phyloP scores from a whole-genome alignment of 2,113 vertebrate genomes.

The Eclectus roratus region DNA sequence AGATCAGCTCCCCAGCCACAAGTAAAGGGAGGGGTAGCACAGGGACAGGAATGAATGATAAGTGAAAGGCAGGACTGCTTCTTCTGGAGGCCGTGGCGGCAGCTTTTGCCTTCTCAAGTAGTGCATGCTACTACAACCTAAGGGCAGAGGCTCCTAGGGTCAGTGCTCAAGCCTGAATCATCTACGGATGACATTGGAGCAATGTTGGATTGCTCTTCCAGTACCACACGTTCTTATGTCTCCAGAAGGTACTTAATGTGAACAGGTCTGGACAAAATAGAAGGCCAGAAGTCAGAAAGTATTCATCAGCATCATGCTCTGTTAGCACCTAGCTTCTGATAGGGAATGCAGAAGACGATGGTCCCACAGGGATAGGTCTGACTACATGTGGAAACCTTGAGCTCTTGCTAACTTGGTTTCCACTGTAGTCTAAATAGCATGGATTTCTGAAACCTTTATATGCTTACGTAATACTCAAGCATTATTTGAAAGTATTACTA shows the following conservation, averaged over 20 bases:
- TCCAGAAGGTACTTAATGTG: neutral
- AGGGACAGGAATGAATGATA: constrained; percentile 11
- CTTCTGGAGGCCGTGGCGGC: neutral
- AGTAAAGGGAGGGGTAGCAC: constrained; percentile 18
- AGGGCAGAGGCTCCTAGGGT: neutral
- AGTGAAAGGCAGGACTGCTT: neutral
- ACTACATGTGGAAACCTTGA: neutral
- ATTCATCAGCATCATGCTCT: fast-evolving
- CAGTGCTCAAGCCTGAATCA: neutral
- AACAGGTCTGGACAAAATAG: neutral
- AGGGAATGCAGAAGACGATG: neutral
- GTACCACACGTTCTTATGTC: no score
- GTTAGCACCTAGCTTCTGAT: neutral
- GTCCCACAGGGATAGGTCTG: neutral
- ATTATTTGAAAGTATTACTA: neutral
- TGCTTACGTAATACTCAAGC: neutral
- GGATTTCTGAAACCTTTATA: neutral
- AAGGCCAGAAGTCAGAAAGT: neutral
- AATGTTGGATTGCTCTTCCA: neutral
- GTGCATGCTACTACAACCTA: neutral
- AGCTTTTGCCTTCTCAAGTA: neutral
- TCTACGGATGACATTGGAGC: neutral
- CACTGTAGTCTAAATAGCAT: neutral
- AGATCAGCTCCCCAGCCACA: constrained; percentile 1
- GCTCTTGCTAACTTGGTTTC: neutral